A percentile compares a stretch with the other conserved stretches of the same genome.
Evolutionary conservation across 2,797 vertebrate genomes (phyloP).

Genomic region (Typhlichthys subterraneus): DNA sequence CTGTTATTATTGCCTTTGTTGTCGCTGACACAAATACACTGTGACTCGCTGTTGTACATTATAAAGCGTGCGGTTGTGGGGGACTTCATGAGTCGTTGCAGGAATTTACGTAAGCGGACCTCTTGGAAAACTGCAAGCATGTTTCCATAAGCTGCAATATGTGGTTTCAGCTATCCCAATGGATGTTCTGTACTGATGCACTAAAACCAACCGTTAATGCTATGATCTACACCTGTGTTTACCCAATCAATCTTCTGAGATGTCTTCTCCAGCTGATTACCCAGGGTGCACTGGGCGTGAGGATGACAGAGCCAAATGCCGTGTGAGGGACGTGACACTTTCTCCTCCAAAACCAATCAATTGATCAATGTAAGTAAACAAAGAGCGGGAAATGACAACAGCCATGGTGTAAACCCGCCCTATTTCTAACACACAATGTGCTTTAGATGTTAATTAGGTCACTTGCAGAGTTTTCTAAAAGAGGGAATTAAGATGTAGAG

Average conservation of each 20-base stretch:
- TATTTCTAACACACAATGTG: too few species aligned
- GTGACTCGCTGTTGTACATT: neutral
- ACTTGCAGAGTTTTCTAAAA: too few species aligned
- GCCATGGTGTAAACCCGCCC: neutral
- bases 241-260: neutral
- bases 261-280: neutral
- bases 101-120: constrained; percentile 34
- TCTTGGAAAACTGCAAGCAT: constrained; percentile 30
- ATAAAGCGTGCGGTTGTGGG: constrained; percentile 14
- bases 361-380: neutral
- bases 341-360: neutral
- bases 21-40: constrained; percentile 32
- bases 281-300: neutral
- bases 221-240: neutral
- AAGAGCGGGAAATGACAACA: neutral
- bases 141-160: constrained; percentile 1
- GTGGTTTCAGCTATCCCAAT: neutral
- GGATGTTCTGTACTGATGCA: too few species aligned
- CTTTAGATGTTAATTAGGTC: too few species aligned
- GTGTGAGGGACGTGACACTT: neutral
- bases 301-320: neutral
- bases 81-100: constrained; percentile 33
- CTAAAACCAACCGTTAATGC: neutral
- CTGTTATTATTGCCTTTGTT: constrained; percentile 13
- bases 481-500: too few species aligned